These are phyloP conservation scores for Chiloscyllium plagiosum DNA, from an alignment of 2,113 vertebrate species.

Conservation along the genomic window DNA sequence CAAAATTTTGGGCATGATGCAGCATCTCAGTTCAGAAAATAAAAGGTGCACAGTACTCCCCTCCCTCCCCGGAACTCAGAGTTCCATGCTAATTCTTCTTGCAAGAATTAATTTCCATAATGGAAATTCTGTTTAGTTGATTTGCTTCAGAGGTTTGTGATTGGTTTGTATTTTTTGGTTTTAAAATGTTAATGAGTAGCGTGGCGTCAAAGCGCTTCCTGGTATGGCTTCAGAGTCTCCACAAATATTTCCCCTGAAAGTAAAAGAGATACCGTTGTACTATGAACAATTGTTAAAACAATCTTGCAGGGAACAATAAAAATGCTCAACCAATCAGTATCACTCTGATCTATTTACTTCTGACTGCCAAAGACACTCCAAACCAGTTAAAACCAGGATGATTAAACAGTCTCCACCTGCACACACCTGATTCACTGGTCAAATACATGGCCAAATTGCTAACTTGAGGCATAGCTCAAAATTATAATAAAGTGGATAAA, in stretches of 20 bases:
- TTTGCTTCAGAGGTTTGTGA: conserved; percentile 16
- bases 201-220: conserved; percentile 32
- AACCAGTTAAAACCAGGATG: conserved; percentile 21
- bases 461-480: conserved; percentile 4
- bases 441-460: background rate
- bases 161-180: background rate
- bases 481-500: background rate
- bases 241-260: conserved; percentile 37
- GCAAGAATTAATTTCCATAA: background rate
- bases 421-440: background rate
- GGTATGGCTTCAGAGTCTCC: conserved; percentile 35
- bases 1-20: background rate
- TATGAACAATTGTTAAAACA: conserved; percentile 34
- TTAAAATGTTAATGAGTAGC: conserved; percentile 32
- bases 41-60: background rate
- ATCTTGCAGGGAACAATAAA: conserved; percentile 27
- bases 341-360: conserved; percentile 12
- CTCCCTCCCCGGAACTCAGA: background rate
- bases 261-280: conserved; percentile 37
- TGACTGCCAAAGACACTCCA: conserved; percentile 27
- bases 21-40: background rate
- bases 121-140: conserved; percentile 16
- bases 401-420: background rate
- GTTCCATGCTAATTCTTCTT: background rate
- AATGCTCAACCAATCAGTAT: conserved; percentile 20